These are phyloP conservation scores for Drosophila diplacantha DNA, from an alignment of 2,888 invertebrate genomes.

Conservation along the genomic window DNA sequence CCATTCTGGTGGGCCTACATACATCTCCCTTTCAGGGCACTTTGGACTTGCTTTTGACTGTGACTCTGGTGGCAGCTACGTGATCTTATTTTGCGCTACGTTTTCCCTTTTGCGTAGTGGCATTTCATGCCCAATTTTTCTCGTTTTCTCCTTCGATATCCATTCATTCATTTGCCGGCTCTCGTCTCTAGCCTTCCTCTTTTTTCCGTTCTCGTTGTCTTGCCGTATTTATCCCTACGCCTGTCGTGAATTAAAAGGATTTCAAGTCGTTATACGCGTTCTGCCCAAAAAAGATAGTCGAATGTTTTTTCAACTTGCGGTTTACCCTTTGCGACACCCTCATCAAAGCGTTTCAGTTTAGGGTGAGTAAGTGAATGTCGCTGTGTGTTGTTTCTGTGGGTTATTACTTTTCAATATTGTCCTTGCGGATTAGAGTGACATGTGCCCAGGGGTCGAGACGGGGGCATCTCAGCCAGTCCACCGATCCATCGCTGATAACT, in stretches of 20 bases:
- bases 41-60: constrained; percentile 17
- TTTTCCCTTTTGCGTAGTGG: constrained; percentile 40
- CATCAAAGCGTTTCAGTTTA: constrained; percentile 41
- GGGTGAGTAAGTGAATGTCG: constrained; percentile 29
- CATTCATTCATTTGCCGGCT: constrained; percentile 63
- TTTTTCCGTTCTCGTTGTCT: constrained; percentile 13
- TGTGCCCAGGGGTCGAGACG: constrained; percentile 57
- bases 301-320: constrained; percentile 70
- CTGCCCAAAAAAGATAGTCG: constrained; percentile 60
- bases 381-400: constrained; percentile 70
- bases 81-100: constrained; percentile 73
- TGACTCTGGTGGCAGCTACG: constrained; percentile 60
- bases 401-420: constrained; percentile 79
- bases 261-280: constrained; percentile 56
- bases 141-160: constrained; percentile 52
- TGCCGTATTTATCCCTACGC: constrained; percentile 56
- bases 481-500: constrained; percentile 21
- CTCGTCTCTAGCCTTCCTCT: not conserved
- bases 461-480: constrained; percentile 6
- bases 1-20: constrained; percentile 60
- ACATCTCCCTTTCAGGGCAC: constrained; percentile 32
- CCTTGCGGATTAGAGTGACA: constrained; percentile 76
- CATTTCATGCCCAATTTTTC: constrained; percentile 67
- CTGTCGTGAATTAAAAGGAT: constrained; percentile 73
- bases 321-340: constrained; percentile 61